Evolutionary conservation across 2,888 invertebrate genomes (phyloP), one percentile per base, ranked within the genome.

Genomic region (Lasioglossum marginatum): DNA sequence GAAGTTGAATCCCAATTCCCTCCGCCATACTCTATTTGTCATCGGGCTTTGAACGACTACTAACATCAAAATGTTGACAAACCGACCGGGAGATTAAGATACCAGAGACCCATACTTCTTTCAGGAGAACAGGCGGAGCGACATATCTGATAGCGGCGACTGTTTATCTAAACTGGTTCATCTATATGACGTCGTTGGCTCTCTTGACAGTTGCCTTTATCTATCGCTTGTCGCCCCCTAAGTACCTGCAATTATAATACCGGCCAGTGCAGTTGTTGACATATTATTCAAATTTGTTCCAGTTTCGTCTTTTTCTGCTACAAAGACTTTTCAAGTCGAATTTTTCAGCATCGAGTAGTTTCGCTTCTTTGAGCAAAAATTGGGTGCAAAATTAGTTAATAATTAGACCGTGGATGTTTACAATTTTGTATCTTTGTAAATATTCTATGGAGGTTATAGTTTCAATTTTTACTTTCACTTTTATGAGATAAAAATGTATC

Each of bases 111-210:
- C 31, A 72, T 77, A 79, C 82, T 86, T 86, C 85, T 85, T 85
- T 82, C 52, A 52, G 37, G 27, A 23, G 68, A 73, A 19, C 85
- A 60, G 63, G 79, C 60, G 70, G 43, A 37, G 63, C 71, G 82
- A 85, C 85, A 60, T 45, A 79, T 85, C 76, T 77, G 86, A 85
- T 86, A 85, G 66, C 57, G 34, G 16, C 57, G 45, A 70, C 66
- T 52, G 79, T 86, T 85, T 86, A 86, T 86, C 86, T 86, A 34
- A 52, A 77, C 79, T 79, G 79, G 85, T 86, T 85, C 79, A 85
- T 86, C 86, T 85, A 86, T 82, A 85, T 85, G 77, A 82, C 86
- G 82, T 77, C 79, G 82, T 77, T 82, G 78, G n/a, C 70, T 52
- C 16, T 68, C 48, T 5, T 27, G 85, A 79, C 79, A 73, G 57